Evolutionary conservation across 2,888 invertebrate species (phyloP), one percentile per base, ranked within the genome.

Genomic region (Nomada goodeniana): DNA sequence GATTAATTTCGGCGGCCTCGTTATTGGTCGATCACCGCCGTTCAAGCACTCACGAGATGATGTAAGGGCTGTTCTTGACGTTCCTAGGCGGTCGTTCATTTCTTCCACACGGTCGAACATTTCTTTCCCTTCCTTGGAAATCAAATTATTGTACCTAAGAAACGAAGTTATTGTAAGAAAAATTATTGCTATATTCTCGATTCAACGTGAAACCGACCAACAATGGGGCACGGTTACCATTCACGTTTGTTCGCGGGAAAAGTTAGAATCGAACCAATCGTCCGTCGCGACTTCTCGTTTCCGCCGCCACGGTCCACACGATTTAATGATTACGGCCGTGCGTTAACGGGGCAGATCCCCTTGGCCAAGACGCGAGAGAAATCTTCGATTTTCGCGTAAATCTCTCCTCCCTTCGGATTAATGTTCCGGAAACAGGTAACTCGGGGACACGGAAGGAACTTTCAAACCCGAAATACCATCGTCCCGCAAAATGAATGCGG

Each of bases 361-460:
- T 23, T 23, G 42, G 20, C 11, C 44, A 23, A 42, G 55, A 63
- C 57, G 68, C 55, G 61, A 29, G 73, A 42, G 64, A 50, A 60
- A 80, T 74, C 47, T 73, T 69, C 80, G 80, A 81, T 74, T 80
- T 69, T 44, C 73, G 26, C 23, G 60, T 80, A 80, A 68, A 80
- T 81, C 74, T 70, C 64, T 29, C 26, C 64, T n/a, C n/a, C n/a
- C 26, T 9, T 47, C 20, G 55, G 64, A 81, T 81, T 81, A 80
- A 81, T 80, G 80, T 74, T 44, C 60, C 79, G 80, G 70, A 80
- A 80, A 80, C 52, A 23, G 55, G 70, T 36, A 53, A 61, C 60
- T 60, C 67, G 65, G 71, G 20, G 29, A 20, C 61, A 53, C 29
- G 13, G 50, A 55, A 71, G 65, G 71, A 80, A 44, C 26, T 44